These are phyloP conservation scores for Prolemur simus DNA, from an alignment of 2,113 vertebrate genomes.

Conservation along the genomic window DNA sequence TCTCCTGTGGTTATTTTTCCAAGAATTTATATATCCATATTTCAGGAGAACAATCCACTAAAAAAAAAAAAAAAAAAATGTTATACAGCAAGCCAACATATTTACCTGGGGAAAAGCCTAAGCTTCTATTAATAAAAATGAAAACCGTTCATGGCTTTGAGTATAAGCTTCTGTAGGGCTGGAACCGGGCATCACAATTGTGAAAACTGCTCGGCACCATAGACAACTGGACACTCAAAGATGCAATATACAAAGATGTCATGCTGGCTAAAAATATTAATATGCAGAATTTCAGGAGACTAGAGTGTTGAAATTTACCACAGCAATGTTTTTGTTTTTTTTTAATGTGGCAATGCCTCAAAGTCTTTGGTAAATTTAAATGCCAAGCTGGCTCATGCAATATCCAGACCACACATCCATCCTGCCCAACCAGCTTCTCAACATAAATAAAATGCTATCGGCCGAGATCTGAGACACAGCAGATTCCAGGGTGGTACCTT, in stretches of 20 bases:
- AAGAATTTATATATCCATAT: neutral
- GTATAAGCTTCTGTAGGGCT: neutral
- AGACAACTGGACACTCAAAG: neutral
- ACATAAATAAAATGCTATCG: conserved; percentile 7
- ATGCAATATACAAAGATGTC: neutral
- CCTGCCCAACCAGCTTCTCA: conserved; percentile 53
- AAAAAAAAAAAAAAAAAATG: neutral
- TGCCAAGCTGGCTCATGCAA: conserved; percentile 1
- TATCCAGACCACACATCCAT: conserved; percentile 37
- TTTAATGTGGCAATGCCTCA: neutral
- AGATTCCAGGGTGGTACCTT: neutral
- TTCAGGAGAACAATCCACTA: conserved; percentile 20
- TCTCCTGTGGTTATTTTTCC: neutral
- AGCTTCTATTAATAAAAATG: conserved; percentile 26
- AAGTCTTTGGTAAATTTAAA: conserved; percentile 29
- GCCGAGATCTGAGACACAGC: neutral
- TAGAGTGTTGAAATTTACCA: neutral
- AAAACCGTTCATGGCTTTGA: neutral
- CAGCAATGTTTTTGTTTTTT: neutral
- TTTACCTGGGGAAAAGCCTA: neutral
- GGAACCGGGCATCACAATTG: neutral
- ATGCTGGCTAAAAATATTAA: neutral
- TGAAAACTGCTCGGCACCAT: neutral
- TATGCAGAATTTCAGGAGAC: neutral
- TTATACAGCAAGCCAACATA: neutral